Percentiles rank a stretch among this genome's conserved stretches.
phyloP scores from a whole-genome alignment of 2,888 invertebrate genomes.

The Dynastes grantii region DNA sequence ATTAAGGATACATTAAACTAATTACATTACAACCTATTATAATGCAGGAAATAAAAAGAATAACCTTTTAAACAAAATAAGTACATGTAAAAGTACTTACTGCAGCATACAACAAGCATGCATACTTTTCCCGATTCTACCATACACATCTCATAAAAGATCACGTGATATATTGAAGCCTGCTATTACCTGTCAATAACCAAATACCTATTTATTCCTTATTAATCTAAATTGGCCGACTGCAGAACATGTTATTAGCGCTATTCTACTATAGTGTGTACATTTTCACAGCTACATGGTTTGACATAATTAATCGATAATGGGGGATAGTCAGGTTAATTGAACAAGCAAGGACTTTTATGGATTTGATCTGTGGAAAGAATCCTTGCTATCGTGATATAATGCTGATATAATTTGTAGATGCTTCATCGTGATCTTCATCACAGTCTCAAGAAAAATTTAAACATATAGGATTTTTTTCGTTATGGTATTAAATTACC shows the following conservation, averaged over 20 bases:
- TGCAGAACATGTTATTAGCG: neutral
- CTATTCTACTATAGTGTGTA: neutral
- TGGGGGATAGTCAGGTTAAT: neutral
- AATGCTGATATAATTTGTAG: too few species aligned
- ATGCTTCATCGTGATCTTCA: too few species aligned
- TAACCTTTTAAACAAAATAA: neutral
- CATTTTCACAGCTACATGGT: neutral
- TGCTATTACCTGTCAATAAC: conserved; percentile 16
- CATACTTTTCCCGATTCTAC: too few species aligned
- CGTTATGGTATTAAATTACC: too few species aligned
- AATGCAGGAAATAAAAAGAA: neutral
- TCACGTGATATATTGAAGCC: neutral
- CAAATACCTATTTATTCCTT: conserved; percentile 16
- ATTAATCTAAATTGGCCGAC: neutral
- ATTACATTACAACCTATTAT: too few species aligned
- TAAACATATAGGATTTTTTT: too few species aligned
- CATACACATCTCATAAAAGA: neutral
- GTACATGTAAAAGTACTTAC: neutral
- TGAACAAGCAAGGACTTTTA: neutral
- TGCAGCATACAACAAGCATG: too few species aligned
- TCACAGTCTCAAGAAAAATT: too few species aligned
- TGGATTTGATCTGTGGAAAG: neutral
- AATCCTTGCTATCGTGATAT: too few species aligned
- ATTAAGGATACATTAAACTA: too few species aligned
- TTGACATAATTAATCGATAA: conserved; percentile 29